Conservation (phyloP, 1,140 invertebrate species). For the Cherax destructor region DNA sequence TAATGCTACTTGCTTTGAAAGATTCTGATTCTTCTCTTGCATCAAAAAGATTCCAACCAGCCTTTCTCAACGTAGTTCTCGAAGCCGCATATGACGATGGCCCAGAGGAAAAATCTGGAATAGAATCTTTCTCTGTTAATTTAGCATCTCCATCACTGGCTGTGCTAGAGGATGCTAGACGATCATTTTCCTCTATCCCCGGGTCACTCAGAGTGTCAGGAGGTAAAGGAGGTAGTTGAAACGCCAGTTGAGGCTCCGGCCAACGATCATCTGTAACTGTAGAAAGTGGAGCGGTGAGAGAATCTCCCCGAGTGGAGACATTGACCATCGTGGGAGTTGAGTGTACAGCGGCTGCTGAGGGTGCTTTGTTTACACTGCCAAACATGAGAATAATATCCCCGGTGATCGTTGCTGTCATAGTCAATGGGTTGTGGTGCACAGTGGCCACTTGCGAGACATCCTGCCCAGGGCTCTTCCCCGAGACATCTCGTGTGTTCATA, state of each 20-base stretch:
- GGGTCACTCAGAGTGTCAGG: not conserved
- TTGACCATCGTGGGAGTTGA: no score
- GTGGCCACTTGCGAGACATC: no score
- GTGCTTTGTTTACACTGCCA: no score
- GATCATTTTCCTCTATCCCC: not conserved
- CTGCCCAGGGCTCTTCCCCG: no score
- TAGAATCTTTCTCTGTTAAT: not conserved
- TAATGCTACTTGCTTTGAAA: no score
- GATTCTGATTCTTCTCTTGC: not conserved
- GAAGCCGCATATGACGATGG: not conserved
- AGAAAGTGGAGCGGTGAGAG: not conserved
- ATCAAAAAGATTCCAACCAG: not conserved
- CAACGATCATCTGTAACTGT: not conserved
- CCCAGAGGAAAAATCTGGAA: not conserved
- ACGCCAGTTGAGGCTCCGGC: not conserved
- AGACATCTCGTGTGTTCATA: no score
- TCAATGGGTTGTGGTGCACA: no score
- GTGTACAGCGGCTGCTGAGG: no score
- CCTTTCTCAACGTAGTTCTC: not conserved
- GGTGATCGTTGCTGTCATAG: no score
- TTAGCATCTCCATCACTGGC: not conserved
- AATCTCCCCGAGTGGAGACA: not conserved
- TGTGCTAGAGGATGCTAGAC: not conserved
- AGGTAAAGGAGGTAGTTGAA: not conserved
- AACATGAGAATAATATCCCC: no score